These are phyloP conservation scores for Apis dorsata DNA, from an alignment of 1,140 invertebrate genomes.

Conservation along the genomic window DNA sequence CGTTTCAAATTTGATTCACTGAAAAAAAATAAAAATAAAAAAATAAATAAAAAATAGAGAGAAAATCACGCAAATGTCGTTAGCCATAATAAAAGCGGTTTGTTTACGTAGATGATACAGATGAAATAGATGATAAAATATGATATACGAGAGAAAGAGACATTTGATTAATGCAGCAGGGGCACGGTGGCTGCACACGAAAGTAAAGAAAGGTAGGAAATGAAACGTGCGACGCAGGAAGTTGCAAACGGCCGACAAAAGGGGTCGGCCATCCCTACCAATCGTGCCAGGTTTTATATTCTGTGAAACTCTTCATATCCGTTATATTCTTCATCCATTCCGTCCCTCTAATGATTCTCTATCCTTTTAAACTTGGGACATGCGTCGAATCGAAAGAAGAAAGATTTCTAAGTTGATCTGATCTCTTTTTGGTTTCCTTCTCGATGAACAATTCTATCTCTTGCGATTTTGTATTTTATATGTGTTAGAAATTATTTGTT, in stretches of 20 bases:
- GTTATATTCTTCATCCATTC: not conserved
- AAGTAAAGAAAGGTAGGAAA: slow-evolving; percentile 17
- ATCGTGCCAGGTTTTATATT: slow-evolving; percentile 32
- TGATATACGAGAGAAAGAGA: not conserved
- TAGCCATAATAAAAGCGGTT: not conserved
- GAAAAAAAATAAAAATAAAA: too few species aligned
- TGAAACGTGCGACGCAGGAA: slow-evolving; percentile 26
- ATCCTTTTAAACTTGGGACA: slow-evolving; percentile 21
- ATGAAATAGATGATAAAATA: not conserved
- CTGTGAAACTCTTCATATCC: slow-evolving; percentile 41
- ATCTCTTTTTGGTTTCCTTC: too few species aligned
- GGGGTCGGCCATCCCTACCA: not conserved
- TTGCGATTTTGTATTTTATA: too few species aligned
- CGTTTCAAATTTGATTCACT: too few species aligned
- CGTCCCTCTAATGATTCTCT: slow-evolving; percentile 4
- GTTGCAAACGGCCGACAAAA: slow-evolving; percentile 6
- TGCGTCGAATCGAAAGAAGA: not conserved
- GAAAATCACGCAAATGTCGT: not conserved
- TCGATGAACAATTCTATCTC: not conserved
- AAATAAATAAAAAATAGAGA: not conserved
- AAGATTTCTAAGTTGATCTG: too few species aligned
- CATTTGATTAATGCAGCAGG: slow-evolving; percentile 1
- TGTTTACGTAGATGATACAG: not conserved
- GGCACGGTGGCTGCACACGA: too few species aligned
- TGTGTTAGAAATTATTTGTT: too few species aligned